Percentiles rank a stretch among this genome's conserved stretches.
Evolutionary conservation across 2,113 vertebrate genomes (phyloP).

Genomic region (Cinclus cinclus): DNA sequence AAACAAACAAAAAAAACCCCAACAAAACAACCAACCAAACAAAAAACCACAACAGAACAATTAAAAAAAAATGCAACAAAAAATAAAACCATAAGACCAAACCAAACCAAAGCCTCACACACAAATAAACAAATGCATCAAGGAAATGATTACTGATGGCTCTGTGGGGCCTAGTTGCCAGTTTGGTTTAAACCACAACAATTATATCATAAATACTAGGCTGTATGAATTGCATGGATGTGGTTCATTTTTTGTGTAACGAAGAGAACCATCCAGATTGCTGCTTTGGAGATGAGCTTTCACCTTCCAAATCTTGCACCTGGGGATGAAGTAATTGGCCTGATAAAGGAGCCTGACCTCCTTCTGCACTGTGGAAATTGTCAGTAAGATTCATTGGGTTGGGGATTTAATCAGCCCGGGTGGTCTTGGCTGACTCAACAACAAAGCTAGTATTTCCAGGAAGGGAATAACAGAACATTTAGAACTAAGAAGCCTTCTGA

Average conservation of each 20-base stretch:
- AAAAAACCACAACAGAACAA: neutral
- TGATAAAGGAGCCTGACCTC: neutral
- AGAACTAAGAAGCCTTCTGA: constrained; percentile 33
- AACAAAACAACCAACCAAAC: neutral
- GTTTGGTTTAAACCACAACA: neutral
- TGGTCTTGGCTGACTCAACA: constrained; percentile 24
- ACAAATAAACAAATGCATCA: neutral
- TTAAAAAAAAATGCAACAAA: neutral
- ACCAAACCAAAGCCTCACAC: neutral
- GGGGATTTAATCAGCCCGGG: neutral
- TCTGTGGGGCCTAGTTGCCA: neutral
- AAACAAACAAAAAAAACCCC: neutral
- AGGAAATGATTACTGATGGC: neutral
- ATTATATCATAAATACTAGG: neutral
- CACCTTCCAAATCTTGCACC: neutral
- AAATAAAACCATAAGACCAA: neutral
- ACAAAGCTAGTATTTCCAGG: neutral
- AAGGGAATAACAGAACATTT: neutral
- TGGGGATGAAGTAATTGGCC: neutral
- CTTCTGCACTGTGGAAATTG: neutral
- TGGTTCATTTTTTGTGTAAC: neutral
- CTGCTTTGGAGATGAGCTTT: neutral
- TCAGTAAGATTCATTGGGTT: neutral
- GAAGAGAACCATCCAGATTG: neutral
- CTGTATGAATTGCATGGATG: neutral